Evolutionary conservation across 37 sponge, comb jelly and placozoan genomes (phyloP).

Genomic region (Bolinopsis microptera): DNA sequence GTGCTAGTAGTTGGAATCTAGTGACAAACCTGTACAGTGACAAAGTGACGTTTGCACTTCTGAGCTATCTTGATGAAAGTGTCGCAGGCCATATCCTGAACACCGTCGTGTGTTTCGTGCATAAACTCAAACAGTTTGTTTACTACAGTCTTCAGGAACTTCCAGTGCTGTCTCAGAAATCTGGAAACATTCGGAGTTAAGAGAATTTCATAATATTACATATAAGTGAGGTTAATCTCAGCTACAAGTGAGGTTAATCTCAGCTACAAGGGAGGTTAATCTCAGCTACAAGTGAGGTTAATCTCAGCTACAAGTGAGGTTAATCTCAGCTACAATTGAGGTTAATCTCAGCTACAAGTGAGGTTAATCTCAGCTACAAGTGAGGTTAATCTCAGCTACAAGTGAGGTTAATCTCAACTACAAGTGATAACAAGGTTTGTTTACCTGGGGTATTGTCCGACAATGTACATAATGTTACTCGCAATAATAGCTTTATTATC

Average conservation of each 20-base stretch:
- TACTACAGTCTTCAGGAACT: slow-evolving; percentile 99
- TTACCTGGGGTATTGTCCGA: slow-evolving; percentile 96
- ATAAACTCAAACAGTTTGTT: slow-evolving; percentile 99
- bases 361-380: too few species aligned
- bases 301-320: too few species aligned
- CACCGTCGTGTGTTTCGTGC: slow-evolving; percentile 99
- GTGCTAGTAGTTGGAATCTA: too few species aligned
- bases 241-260: too few species aligned
- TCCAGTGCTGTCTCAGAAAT: slow-evolving; percentile 93
- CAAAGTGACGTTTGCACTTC: slow-evolving; percentile 95
- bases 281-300: too few species aligned
- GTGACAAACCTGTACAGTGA: slow-evolving; percentile 76
- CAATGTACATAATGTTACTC: slow-evolving; percentile 99
- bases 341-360: too few species aligned
- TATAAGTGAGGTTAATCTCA: not conserved
- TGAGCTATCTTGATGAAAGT: slow-evolving; percentile 99
- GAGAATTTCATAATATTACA: not conserved
- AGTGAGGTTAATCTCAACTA: too few species aligned
- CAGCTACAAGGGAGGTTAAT: too few species aligned
- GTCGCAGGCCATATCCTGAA: slow-evolving; percentile 99
- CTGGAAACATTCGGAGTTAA: slow-evolving; percentile 23
- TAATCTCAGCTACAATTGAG: too few species aligned
- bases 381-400: too few species aligned
- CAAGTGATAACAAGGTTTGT: too few species aligned
- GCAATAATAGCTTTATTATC: slow-evolving; percentile 99